phyloP scores from a whole-genome alignment of 2,113 vertebrate genomes.

The Aplodontia rufa region DNA sequence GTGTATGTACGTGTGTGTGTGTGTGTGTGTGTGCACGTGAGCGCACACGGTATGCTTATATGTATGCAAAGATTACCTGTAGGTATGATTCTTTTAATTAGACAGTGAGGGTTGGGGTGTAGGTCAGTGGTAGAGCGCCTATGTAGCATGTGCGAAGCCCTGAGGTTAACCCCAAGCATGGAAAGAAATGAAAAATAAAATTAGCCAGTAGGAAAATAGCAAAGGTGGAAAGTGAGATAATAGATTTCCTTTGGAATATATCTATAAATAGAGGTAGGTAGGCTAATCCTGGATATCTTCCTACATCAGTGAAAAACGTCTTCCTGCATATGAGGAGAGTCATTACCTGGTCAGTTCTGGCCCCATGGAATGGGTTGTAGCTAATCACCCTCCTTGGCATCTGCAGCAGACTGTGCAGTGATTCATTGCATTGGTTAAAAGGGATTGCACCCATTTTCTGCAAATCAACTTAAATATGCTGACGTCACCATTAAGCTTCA shows the following conservation, averaged over 20 bases:
- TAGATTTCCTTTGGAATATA: conserved; percentile 41
- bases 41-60: not conserved
- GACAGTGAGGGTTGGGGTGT: not conserved
- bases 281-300: not conserved
- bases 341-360: not conserved
- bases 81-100: not conserved
- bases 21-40: not conserved
- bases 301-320: not conserved
- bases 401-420: not conserved
- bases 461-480: conserved; percentile 3
- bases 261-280: not conserved
- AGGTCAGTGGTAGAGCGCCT: not conserved
- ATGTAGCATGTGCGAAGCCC: not conserved
- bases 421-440: conserved; percentile 28
- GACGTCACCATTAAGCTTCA: conserved; percentile 34
- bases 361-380: not conserved
- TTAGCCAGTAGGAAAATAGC: not conserved
- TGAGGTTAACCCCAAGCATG: not conserved
- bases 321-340: not conserved
- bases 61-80: not conserved
- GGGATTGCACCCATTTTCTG: conserved; percentile 19
- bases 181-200: not conserved
- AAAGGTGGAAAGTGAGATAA: conserved; percentile 13
- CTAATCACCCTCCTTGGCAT: not conserved
- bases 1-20: not conserved